Evolutionary conservation across 2,888 invertebrate species (phyloP).

Genomic region (Agrypnus murinus): DNA sequence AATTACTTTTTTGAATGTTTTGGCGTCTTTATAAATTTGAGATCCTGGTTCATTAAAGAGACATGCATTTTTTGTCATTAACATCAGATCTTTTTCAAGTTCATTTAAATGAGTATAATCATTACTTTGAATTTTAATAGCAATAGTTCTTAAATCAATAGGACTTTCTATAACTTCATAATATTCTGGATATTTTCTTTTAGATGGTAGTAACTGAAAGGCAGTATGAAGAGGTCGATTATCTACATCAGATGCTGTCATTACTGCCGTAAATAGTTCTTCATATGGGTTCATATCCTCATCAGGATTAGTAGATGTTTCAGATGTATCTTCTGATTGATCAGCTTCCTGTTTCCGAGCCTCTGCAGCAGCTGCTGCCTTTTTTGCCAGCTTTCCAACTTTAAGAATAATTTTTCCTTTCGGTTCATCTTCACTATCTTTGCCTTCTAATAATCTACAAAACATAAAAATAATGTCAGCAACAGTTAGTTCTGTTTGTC

Average conservation of each 20-base stretch:
- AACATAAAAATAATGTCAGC: slow-evolving; percentile 6
- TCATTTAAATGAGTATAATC: slow-evolving; percentile 86
- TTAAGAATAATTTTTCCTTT: slow-evolving; percentile 73
- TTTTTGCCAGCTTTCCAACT: slow-evolving; percentile 72
- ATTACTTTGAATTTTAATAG: slow-evolving; percentile 90
- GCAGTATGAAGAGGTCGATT: slow-evolving; percentile 88
- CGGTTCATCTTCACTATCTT: slow-evolving; percentile 72
- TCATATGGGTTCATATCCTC: slow-evolving; percentile 87
- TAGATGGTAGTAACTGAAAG: slow-evolving; percentile 94
- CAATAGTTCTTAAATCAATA: slow-evolving; percentile 95
- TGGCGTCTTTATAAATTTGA: slow-evolving; percentile 96
- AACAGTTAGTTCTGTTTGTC: too few relatives aligned
- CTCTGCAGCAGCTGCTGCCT: slow-evolving; percentile 66
- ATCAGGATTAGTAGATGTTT: slow-evolving; percentile 83
- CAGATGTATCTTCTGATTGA: slow-evolving; percentile 81
- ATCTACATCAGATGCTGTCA: slow-evolving; percentile 89
- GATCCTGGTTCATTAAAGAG: slow-evolving; percentile 97
- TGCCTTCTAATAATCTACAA: slow-evolving; percentile 63
- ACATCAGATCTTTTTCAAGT: slow-evolving; percentile 90
- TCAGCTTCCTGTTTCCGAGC: slow-evolving; percentile 69
- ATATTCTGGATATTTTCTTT: slow-evolving; percentile 95
- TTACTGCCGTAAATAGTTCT: slow-evolving; percentile 91
- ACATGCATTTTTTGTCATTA: slow-evolving; percentile 97
- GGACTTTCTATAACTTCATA: slow-evolving; percentile 95
- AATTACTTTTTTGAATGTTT: slow-evolving; percentile 85